Conservation (phyloP, 2,113 vertebrate species). For the Pluvialis apricaria region DNA sequence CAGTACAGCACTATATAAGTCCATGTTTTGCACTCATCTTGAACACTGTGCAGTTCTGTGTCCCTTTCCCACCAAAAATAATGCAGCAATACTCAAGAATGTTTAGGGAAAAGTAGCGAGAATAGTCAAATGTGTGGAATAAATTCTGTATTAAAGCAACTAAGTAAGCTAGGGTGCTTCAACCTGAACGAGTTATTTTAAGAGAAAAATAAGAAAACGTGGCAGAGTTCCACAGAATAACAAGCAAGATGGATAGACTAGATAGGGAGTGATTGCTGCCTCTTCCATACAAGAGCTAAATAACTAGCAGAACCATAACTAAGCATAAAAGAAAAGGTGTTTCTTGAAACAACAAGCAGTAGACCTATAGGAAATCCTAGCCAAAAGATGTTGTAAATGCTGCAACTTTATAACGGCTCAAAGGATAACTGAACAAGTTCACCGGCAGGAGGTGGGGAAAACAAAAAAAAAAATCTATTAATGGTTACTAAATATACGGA, state of each 20-base stretch:
- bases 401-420: background rate
- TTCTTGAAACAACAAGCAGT: background rate
- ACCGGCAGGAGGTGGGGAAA: background rate
- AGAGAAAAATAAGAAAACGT: background rate
- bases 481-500: conserved; percentile 63
- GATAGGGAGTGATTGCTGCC: background rate
- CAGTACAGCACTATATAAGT: background rate
- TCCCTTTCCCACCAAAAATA: background rate
- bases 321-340: background rate
- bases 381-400: background rate
- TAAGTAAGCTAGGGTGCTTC: background rate
- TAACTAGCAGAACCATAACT: background rate
- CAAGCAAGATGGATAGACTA: background rate
- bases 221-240: background rate
- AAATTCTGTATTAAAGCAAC: background rate
- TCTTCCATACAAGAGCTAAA: background rate
- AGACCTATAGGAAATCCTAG: background rate
- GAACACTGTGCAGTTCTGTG: background rate
- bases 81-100: rapidly evolving
- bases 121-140: background rate
- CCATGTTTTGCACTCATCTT: background rate
- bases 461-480: conserved; percentile 31
- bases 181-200: background rate
- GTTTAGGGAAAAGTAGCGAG: background rate
- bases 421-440: background rate